Evolutionary conservation across 2,797 vertebrate genomes (phyloP), one percentile per base, ranked within the genome.

Genomic region (Anabas testudineus): DNA sequence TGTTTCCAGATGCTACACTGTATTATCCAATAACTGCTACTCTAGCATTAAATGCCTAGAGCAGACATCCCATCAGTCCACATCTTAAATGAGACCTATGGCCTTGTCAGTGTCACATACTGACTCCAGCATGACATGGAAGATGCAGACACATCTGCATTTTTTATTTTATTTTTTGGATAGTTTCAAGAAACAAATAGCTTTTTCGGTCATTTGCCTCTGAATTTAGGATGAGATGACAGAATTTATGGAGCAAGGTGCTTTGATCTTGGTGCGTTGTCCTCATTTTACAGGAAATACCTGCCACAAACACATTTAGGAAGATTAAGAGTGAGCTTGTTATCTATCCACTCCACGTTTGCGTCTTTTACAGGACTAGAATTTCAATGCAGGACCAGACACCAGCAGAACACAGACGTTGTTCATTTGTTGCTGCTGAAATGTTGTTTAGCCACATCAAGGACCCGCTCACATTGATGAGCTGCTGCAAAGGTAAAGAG

Each of bases 351-450:
- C 74, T 80, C 83, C 87, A 86, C 60, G 69, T 78, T 84, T 84
- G 80, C 74, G 87, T 89, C 84, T 88, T 90, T 81, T 74, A 87
- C 89, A 87, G 83, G 76, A 81, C 67, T 74, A 45, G 90, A 92
- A 91, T 92, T 82, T 91, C 75, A 92, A 92, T 92, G 83, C 78
- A 84, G 84, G 76, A 71, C 82, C 77, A 85, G 84, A 85, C 84
- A 76, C 63, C 68, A 22, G 76, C 61, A 74, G 80, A 85, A 87
- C 81, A 84, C 83, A 85, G 80, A 72, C 68, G 36, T 76, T 18
- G 41, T 43, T 43, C 18, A 9, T 10, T 45, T 22, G 64, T 85
- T 86, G 88, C 84, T 69, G 70, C 67, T 51, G 58, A 82, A 78
- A 84, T 61, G 75, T 72, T 79, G 72, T 78, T 78, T 65, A 43